phyloP scores from a whole-genome alignment of 1,140 invertebrate genomes.

The Fopius arisanus region DNA sequence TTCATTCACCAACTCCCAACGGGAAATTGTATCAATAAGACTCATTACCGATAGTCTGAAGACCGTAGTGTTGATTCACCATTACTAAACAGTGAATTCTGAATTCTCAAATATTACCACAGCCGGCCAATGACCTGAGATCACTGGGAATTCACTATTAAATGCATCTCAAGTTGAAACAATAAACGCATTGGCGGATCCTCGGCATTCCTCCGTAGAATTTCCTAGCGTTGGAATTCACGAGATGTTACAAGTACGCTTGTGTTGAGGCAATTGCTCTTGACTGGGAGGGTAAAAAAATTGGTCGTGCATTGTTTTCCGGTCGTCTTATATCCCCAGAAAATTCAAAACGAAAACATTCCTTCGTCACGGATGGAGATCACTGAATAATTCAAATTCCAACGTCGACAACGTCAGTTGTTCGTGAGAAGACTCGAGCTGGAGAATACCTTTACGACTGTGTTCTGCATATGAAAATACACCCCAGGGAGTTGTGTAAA shows the following conservation, averaged over 20 bases:
- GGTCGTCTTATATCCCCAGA: not conserved
- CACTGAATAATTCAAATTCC: conserved; percentile 29
- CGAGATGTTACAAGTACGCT: not conserved
- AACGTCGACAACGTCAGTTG: conserved; percentile 2
- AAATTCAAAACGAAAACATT: conserved; percentile 17
- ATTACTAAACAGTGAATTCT: not conserved
- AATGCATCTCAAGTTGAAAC: no score
- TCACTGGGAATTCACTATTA: no score
- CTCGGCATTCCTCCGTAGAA: not conserved
- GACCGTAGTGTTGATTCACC: not conserved
- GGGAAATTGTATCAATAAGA: not conserved
- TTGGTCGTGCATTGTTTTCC: not conserved
- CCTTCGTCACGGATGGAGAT: conserved; percentile 15
- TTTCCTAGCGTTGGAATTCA: not conserved
- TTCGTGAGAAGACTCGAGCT: not conserved
- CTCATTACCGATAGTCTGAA: not conserved
- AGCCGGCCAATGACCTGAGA: no score
- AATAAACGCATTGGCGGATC: no score
- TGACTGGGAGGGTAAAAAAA: not conserved
- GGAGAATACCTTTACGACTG: conserved; percentile 21
- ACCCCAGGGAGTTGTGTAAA: conserved; percentile 11
- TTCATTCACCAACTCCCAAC: not conserved
- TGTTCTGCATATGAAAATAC: conserved; percentile 29
- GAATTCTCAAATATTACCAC: not conserved
- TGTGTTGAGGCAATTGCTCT: not conserved